A percentile compares a stretch with the other conserved stretches of the same genome.
Conservation (phyloP, 2,888 invertebrate genomes). For the Onthophagus sagittarius region DNA sequence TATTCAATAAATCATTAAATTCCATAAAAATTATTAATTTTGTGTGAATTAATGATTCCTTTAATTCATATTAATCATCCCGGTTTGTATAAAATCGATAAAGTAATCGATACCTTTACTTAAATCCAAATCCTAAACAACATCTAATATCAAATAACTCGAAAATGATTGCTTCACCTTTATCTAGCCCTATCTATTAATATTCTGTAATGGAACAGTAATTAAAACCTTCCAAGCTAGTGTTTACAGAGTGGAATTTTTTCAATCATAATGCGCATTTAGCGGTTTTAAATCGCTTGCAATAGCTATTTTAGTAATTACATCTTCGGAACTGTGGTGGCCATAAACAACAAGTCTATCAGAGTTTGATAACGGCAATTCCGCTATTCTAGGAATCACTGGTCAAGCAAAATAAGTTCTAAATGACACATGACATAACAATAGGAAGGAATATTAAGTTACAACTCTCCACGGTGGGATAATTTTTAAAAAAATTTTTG, state of each 20-base stretch:
- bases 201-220: not conserved
- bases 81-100: no score
- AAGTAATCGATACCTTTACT: no score
- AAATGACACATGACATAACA: constrained; percentile 14
- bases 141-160: not conserved
- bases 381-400: not conserved
- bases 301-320: not conserved
- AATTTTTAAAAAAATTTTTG: not conserved
- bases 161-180: not conserved
- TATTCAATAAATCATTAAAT: no score
- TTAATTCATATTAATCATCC: no score
- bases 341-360: not conserved
- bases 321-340: not conserved
- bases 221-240: not conserved
- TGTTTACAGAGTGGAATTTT: not conserved
- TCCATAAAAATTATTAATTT: no score
- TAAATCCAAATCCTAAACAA: no score
- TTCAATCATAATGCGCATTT: not conserved
- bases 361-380: not conserved
- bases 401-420: not conserved
- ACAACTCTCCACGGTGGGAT: not conserved
- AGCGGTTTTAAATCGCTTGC: not conserved
- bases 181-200: not conserved
- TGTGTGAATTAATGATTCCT: no score
- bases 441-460: not conserved